A percentile compares a stretch with the other conserved stretches of the same genome.
Conservation (phyloP, 2,797 vertebrate species). For the Lates japonicus region DNA sequence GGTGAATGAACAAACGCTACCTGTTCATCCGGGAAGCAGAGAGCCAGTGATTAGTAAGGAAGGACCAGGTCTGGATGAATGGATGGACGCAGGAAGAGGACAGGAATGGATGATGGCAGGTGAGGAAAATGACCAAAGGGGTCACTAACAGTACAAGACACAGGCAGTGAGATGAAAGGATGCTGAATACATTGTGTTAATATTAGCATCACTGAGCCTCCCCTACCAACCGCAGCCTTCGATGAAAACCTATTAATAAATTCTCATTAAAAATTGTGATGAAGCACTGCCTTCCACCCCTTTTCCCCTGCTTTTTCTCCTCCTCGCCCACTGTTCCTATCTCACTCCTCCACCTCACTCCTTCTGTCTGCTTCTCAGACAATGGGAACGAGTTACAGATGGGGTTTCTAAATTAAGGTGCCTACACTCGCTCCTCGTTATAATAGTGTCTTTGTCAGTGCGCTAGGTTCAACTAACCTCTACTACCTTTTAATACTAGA, state of each 20-base stretch:
- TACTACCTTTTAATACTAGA: constrained; percentile 13
- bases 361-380: constrained; percentile 35
- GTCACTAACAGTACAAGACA: constrained; percentile 20
- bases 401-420: constrained; percentile 73
- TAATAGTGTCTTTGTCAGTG: constrained; percentile 48
- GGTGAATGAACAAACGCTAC: constrained; percentile 30
- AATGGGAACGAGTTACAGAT: constrained; percentile 63
- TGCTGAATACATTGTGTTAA: constrained; percentile 35
- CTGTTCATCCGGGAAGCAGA: constrained; percentile 57
- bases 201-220: constrained; percentile 62
- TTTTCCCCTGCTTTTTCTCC: constrained; percentile 10
- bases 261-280: constrained; percentile 79
- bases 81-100: not conserved
- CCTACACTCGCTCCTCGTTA: constrained; percentile 38
- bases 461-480: constrained; percentile 36
- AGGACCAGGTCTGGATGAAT: constrained; percentile 22
- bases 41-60: constrained; percentile 68
- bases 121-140: constrained; percentile 15
- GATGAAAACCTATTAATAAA: constrained; percentile 77
- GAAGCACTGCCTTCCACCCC: constrained; percentile 26
- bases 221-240: constrained; percentile 45
- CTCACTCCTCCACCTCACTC: constrained; percentile 47
- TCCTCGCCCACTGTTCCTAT: constrained; percentile 18
- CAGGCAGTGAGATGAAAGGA: constrained; percentile 27
- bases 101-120: constrained; percentile 3